Conservation (phyloP, 2,888 invertebrate species). For the Phengaris arion region DNA sequence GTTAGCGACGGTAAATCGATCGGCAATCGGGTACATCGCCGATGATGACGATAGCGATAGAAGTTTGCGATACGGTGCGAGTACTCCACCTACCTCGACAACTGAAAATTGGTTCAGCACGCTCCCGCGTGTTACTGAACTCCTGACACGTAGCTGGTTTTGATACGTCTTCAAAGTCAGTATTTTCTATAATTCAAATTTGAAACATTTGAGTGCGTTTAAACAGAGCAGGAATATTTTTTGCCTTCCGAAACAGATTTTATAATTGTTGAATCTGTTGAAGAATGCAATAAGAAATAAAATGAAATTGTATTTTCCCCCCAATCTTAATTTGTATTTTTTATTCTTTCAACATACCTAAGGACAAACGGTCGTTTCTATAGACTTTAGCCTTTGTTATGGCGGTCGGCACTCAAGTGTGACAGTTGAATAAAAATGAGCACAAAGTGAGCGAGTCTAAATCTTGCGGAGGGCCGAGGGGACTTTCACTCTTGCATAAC, state of each 20-base stretch:
- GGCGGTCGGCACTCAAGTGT: background rate
- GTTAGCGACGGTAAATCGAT: background rate
- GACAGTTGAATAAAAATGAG: slow-evolving; percentile 18
- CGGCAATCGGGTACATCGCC: background rate
- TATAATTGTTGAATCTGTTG: too few species aligned
- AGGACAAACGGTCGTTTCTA: background rate
- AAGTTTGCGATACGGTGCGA: background rate
- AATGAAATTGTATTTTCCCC: too few species aligned
- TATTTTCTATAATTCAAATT: too few species aligned
- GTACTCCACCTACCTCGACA: too few species aligned
- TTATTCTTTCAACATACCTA: too few species aligned
- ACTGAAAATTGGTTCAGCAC: slow-evolving; percentile 12
- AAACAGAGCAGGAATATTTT: too few species aligned
- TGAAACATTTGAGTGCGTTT: too few species aligned
- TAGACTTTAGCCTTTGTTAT: background rate
- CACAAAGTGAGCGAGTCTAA: background rate
- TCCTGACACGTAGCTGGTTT: background rate
- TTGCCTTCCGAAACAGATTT: too few species aligned
- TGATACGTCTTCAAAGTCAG: too few species aligned
- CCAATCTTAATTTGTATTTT: too few species aligned
- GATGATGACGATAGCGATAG: background rate
- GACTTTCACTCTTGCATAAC: slow-evolving; percentile 24
- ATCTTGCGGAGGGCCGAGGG: background rate
- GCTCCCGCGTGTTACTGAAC: background rate
- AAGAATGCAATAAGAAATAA: too few species aligned